Percentiles rank a stretch among this genome's conserved stretches.
Conservation (phyloP, 2,113 vertebrate species). For the Morone saxatilis region DNA sequence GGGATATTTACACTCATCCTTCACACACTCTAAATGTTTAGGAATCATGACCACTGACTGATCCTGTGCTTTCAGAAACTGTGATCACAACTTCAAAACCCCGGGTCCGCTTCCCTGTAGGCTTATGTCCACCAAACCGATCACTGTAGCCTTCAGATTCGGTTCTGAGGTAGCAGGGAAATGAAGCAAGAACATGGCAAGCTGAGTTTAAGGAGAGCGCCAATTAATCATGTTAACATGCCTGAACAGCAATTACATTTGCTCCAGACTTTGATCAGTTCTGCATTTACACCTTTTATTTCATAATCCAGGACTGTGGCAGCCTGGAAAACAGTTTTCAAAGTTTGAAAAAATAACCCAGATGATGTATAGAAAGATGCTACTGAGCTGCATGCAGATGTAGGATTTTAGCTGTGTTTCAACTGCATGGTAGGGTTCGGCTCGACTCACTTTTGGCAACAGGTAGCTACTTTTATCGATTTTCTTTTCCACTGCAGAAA, state of each 20-base stretch:
- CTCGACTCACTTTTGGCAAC: no score
- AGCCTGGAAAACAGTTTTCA: background rate
- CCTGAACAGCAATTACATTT: no score
- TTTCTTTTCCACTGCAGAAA: no score
- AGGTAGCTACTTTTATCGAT: no score
- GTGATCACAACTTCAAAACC: constrained; percentile 77
- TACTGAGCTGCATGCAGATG: background rate
- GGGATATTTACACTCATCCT: constrained; percentile 83
- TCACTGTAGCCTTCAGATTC: no score
- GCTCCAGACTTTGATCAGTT: no score
- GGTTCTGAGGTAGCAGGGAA: constrained; percentile 48
- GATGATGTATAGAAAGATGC: background rate
- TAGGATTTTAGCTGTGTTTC: background rate
- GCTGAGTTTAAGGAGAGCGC: constrained; percentile 36
- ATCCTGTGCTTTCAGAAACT: constrained; percentile 78
- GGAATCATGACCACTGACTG: constrained; percentile 80
- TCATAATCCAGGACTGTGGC: background rate
- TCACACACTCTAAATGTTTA: constrained; percentile 81
- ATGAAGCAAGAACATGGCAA: constrained; percentile 53
- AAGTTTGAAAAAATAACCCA: background rate
- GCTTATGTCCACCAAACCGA: constrained; percentile 65
- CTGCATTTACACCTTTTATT: no score
- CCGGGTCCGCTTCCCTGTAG: constrained; percentile 64
- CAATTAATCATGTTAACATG: constrained; percentile 21
- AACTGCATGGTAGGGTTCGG: no score